Evolutionary conservation across 2,797 vertebrate genomes (phyloP).

Genomic region (Falco berigora): DNA sequence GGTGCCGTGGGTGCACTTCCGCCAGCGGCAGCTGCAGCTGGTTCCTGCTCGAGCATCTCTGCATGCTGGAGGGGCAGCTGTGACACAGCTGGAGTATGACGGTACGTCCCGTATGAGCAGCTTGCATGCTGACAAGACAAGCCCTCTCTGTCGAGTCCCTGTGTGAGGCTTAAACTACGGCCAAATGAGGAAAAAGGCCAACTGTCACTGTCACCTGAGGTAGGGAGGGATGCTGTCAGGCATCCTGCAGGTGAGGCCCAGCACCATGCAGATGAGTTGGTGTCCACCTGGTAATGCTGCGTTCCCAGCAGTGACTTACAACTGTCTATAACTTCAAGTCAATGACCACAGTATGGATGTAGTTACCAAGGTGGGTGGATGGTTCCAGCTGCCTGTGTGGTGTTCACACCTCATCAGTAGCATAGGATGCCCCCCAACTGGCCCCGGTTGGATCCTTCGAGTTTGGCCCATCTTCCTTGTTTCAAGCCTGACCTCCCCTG

Average conservation of each 20-base stretch:
- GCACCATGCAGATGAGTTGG: neutral
- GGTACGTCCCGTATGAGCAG: fast-evolving
- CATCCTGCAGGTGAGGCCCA: neutral
- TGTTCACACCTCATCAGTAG: neutral
- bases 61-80: neutral
- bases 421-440: neutral
- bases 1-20: fast-evolving
- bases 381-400: fast-evolving
- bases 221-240: neutral
- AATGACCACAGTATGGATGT: neutral
- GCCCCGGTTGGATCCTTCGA: neutral
- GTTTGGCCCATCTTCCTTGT: neutral
- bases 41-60: neutral
- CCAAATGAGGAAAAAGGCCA: neutral
- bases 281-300: neutral
- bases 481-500: neutral
- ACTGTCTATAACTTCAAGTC: neutral
- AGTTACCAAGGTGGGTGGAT: neutral
- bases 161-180: neutral
- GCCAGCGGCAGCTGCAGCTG: fast-evolving
- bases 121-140: neutral
- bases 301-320: neutral
- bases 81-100: neutral
- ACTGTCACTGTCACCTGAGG: neutral
- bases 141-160: neutral